Evolutionary conservation across 2,113 vertebrate genomes (phyloP).

Genomic region (Trematomus loennbergii): DNA sequence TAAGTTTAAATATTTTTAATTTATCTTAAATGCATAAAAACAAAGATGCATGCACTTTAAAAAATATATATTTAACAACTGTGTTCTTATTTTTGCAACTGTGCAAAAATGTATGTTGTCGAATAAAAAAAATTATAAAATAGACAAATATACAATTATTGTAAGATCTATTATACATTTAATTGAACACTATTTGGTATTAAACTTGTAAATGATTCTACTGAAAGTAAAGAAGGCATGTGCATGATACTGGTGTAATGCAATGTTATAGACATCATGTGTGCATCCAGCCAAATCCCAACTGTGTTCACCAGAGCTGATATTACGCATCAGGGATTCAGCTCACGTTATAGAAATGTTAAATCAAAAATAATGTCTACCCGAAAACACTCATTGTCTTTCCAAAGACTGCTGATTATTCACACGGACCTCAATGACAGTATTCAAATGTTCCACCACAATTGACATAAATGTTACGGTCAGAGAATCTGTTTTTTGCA

Average conservation of each 20-base stretch:
- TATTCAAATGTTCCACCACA: not conserved
- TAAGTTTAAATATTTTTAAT: not conserved
- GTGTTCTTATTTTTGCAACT: not conserved
- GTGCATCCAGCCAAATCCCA: slow-evolving; percentile 4
- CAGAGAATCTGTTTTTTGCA: not conserved
- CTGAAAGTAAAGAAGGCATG: not conserved
- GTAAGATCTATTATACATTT: too few relatives aligned
- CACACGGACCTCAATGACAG: not conserved
- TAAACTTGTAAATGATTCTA: not conserved
- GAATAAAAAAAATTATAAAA: too few relatives aligned
- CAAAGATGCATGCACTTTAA: not conserved
- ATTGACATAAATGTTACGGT: not conserved
- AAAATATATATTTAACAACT: not conserved
- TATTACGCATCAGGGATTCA: slow-evolving; percentile 21
- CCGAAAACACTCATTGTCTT: slow-evolving; percentile 9
- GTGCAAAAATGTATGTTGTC: not conserved
- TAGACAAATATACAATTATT: too few relatives aligned
- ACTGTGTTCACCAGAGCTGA: not conserved
- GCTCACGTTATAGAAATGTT: slow-evolving; percentile 1
- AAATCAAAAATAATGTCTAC: slow-evolving; percentile 16
- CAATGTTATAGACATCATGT: not conserved
- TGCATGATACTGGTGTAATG: not conserved
- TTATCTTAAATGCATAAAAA: not conserved
- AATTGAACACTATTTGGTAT: too few relatives aligned
- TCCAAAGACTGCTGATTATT: slow-evolving; percentile 19